Evolutionary conservation across 2,888 invertebrate genomes (phyloP), one percentile per base, ranked within the genome.

Genomic region (Hydrotaea diabolus): DNA sequence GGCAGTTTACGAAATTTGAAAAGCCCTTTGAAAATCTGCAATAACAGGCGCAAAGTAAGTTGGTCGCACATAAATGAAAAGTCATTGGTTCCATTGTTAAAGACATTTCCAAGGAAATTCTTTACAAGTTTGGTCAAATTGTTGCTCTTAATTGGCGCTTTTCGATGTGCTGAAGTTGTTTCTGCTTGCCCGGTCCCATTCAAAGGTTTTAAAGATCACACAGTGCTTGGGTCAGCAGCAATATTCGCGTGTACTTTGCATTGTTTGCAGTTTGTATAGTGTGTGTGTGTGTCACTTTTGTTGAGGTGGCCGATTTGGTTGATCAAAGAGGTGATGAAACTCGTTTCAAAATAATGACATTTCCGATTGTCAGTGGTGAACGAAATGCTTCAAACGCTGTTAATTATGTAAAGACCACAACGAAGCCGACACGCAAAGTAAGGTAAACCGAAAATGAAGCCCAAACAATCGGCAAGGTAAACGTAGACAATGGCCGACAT

Each of bases 311-410:
- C n/a, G 49, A 59, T 8, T 66, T 66, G 57, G 78, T 75, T 84
- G 80, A 77, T 80, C 75, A 77, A 75, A 75, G 77, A 75, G 83
- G 80, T 78, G 77, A 77, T 62, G 76, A 76, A 81, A 78, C 75
- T 76, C 64, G 26, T 36, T 64, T 64, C 23, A 64, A 77, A 75
- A 80, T 64, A 77, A 57, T 81, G 81, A 76, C 77, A 84, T 39
- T 66, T 76, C 81, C 49, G n/a, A 59, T 57, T 76, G 57, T 71
- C 46, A 72, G 69, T 80, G 0, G 36, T 17, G n/a, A n/a, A n/a
- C 39, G 66, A 21, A 66, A 39, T 43, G 17, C 66, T 43, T 19
- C 43, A 43, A 39, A 43, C 9, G 39, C 39, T 39, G 19, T 39
- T 39, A 66, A 43, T 66, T 43, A 39, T 43, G 36, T 19, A 66